These are phyloP conservation scores for Hesperia comma DNA, from an alignment of 2,888 invertebrate species.

Conservation along the genomic window DNA sequence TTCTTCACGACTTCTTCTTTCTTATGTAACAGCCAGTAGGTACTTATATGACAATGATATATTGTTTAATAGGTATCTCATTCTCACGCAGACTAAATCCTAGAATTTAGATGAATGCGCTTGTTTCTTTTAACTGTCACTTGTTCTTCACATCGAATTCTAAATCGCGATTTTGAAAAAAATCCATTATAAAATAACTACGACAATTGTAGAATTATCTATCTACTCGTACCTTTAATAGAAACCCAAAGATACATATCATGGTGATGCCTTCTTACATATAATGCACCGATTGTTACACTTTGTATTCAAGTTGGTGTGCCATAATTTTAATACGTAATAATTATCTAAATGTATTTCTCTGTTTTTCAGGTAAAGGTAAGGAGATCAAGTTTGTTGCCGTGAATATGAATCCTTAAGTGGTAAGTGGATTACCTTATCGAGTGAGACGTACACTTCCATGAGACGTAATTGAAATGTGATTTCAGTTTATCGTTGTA, in stretches of 20 bases:
- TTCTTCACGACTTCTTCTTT: not conserved
- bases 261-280: too few species aligned
- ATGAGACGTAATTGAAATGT: not conserved
- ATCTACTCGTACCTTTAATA: too few species aligned
- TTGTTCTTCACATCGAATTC: too few species aligned
- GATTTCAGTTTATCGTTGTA: too few species aligned
- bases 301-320: not conserved
- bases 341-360: constrained; percentile 42
- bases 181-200: too few species aligned
- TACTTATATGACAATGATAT: not conserved
- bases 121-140: too few species aligned
- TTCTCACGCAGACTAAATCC: too few species aligned
- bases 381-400: constrained; percentile 48
- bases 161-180: too few species aligned
- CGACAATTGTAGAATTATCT: too few species aligned
- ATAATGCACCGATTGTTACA: not conserved
- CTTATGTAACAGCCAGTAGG: not conserved
- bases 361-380: constrained; percentile 76
- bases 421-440: constrained; percentile 19
- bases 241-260: too few species aligned
- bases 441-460: not conserved
- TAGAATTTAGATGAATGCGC: too few species aligned
- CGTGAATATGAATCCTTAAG: constrained; percentile 2
- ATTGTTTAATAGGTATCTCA: too few species aligned
- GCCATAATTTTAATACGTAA: not conserved